These are phyloP conservation scores for Phocoena phocoena DNA, from an alignment of 2,113 vertebrate species.

Conservation along the genomic window DNA sequence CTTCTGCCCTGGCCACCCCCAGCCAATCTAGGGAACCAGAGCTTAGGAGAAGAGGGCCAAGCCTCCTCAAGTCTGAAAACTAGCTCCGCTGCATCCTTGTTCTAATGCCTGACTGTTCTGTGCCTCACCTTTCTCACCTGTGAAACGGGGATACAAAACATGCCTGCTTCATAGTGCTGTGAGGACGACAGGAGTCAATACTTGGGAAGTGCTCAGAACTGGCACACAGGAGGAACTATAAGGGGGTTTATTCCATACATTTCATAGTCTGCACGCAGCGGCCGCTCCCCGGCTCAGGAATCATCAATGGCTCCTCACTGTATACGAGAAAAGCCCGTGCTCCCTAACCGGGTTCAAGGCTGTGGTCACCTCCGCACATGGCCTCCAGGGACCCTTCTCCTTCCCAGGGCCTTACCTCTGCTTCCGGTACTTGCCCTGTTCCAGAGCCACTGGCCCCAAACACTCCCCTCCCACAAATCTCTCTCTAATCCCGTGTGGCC, in stretches of 20 bases:
- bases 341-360: neutral
- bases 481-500: neutral
- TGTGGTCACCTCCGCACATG: rapidly evolving
- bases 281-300: neutral
- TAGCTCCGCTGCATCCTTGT: neutral
- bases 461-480: neutral
- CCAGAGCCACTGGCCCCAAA: neutral
- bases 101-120: neutral
- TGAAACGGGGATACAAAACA: too few species aligned
- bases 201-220: neutral
- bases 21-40: neutral
- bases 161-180: neutral
- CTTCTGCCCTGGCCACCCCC: neutral
- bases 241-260: neutral
- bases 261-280: neutral
- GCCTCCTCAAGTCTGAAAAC: neutral
- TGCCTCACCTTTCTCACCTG: neutral
- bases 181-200: neutral
- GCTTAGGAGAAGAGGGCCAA: neutral
- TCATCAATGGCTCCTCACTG: neutral
- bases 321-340: neutral
- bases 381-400: neutral
- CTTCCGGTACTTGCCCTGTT: neutral
- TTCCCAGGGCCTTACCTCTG: neutral
- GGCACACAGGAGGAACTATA: neutral